Base-by-base conservation (phyloP, 2,113 vertebrate genomes). In the Hemichromis elongatus region DNA sequence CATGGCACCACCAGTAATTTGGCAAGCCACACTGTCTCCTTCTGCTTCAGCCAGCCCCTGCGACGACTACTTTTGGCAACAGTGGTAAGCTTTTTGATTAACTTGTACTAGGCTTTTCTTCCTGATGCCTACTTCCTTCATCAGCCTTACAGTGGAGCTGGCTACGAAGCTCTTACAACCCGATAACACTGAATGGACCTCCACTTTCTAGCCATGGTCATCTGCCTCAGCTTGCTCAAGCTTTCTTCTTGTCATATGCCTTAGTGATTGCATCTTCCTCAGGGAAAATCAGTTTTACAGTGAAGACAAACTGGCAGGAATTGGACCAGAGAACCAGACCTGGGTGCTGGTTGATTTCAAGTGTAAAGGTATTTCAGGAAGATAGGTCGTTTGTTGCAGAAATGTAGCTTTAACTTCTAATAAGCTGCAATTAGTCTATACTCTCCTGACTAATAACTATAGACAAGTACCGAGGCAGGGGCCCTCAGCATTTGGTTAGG, bases 311-410 rank as follows among this genome's bases (percentile, higher is more conserved):
- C 63, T 13, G 37, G 12, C n/a, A 42, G 35, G 12, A 68, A 68
- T 35, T 66, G n/a, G 33, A 2, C 11, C 11, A 21, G 61, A 40
- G 35, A 40, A 66, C 61, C 35, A 66, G 35, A 40, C 4, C 35
- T 66, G n/a, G 61, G 35, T 66, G 11, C n/a, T 40, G 35, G 61
- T 66, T 66, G 61, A 40, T 68, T 68, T 68, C 35, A 68, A 24
- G 21, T 45, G 63, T 16, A 45, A 70, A 45, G 66, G 8, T 70
- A 45, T 70, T 45, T 70, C 21, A 26, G 13, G 42, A 70, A 40
- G 21, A 26, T 10, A 6, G 37, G 61, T 66, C 40, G 12, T 66
- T 66, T 37, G 35, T 66, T 40, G 35, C 35, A 66, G 35, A 66
- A 66, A 40, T 35, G 61, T 66, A n/a, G 61, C 35, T 40, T 66